Evolutionary conservation across 2,888 invertebrate species (phyloP).

Genomic region (Pegoplata infirma): DNA sequence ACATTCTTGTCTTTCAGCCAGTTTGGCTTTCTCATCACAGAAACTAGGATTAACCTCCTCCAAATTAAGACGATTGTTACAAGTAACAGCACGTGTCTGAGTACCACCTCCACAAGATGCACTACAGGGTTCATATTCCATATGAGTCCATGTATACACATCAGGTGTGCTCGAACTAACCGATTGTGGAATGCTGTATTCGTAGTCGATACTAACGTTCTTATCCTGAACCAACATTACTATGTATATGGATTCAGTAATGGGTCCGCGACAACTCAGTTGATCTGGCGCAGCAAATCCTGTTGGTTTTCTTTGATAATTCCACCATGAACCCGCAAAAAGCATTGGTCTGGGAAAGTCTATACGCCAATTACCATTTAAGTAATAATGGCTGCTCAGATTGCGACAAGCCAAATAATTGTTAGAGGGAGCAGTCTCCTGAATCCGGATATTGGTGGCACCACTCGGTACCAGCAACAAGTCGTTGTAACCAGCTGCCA

Average conservation of each 20-base stretch:
- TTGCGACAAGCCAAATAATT: conserved; percentile 95
- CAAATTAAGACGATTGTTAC: conserved; percentile 86
- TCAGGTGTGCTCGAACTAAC: conserved; percentile 84
- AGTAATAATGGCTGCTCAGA: conserved; percentile 88
- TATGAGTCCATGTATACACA: conserved; percentile 89
- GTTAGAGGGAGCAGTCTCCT: conserved; percentile 88
- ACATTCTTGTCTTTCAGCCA: conserved; percentile 85
- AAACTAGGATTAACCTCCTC: conserved; percentile 86
- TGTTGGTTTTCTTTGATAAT: conserved; percentile 90
- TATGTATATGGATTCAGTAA: conserved; percentile 91
- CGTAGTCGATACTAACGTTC: conserved; percentile 91
- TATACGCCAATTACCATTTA: conserved; percentile 97
- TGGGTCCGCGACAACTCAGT: conserved; percentile 90
- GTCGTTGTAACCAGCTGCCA: conserved; percentile 92
- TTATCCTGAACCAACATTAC: conserved; percentile 89
- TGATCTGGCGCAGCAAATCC: conserved; percentile 91
- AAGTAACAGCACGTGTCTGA: conserved; percentile 88
- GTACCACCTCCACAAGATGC: conserved; percentile 94
- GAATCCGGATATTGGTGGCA: conserved; percentile 92
- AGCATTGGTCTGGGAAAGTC: conserved; percentile 89
- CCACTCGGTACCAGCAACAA: conserved; percentile 93
- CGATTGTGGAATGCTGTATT: conserved; percentile 91
- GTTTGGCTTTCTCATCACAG: conserved; percentile 88
- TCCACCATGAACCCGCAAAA: conserved; percentile 91
- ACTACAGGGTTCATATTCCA: conserved; percentile 86